Base-by-base conservation (phyloP, 2,888 invertebrate genomes). In the Drosophila cognata region DNA sequence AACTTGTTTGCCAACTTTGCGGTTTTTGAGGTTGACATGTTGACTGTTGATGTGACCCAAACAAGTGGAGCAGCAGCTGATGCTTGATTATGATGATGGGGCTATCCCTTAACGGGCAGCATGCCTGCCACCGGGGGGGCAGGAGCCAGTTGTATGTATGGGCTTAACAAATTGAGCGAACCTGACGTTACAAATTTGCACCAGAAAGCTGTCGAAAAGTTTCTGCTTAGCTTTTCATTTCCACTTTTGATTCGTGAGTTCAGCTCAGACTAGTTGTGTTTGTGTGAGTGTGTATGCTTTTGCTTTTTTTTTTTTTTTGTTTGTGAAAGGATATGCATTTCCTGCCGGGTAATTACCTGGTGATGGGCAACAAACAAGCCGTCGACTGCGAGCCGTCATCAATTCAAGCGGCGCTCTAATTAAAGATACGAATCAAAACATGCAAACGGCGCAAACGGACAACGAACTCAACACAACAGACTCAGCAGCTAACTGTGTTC, bases 1-100 rank as follows among this genome's bases (percentile, higher is more conserved):
- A 86, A 86, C 77, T 89, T 89, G 89, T 88, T 84, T 87, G 89
- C 82, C 81, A 88, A 89, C 83, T 89, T 89, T 89, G 87, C 86
- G 88, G 90, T 84, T 90, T 90, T 88, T 86, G 88, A 82, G 83
- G 89, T 89, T 90, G 88, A 89, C 89, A 89, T 89, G 85, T 89
- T 89, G 90, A 70, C 82, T 87, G 81, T 84, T 87, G 85, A 89
- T 84, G 84, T 77, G 87, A 84, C 87, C 84, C 89, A 88, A 85
- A 82, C 83, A 84, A 81, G 77, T 83, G 80, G 62, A 83, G 81
- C 87, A 81, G 80, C 82, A 81, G 78, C 84, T 75, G 77, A 82
- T 85, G 83, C 78, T 74, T 88, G 84, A 88, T 80, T 80, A 79
- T 88, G 84, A 83, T 79, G 78, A 72, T 79, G 79, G 56, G 71